Evolutionary conservation across 2,113 vertebrate species (phyloP), one percentile per base, ranked within the genome.

Genomic region (Phaetusa simplex): DNA sequence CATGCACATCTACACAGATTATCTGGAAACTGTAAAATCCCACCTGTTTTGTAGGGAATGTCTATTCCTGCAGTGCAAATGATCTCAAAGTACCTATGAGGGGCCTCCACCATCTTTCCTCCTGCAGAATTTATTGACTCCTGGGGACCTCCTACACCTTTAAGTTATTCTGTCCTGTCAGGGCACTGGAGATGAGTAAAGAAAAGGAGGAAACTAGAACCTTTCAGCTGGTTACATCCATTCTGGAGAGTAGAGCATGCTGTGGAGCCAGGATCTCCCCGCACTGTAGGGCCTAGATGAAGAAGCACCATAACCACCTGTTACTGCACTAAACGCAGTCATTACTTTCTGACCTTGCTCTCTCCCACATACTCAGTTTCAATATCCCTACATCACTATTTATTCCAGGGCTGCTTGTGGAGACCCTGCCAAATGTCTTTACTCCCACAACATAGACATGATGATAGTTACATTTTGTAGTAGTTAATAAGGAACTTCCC

Each of bases 301-400:
- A 45, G 67, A 4, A 27, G 22, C 30, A 49, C 61, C 5, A 0
- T 21, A 55, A 55, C n/a, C 9, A 38, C 30, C 22, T n/a, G 24
- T 5, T 13, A 0, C 10, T 8, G 50, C 42, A 8, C 7, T 22
- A 4, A 27, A 3, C 0, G 0, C 42, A 38, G 38, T 0, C 58
- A 6, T 0, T 30, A 56, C 43, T 18, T 5, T 29, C 77, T 62
- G 66, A 20, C 55, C 29, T 17, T 32, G 59, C 73, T 18, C 34
- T 17, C 67, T 42, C 72, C 56, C 53, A 18, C 47, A 1, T 1
- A 5, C 26, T 20, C 50, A 26, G 9, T 24, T 83, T 14, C 0
- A 2, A 21, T 21, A 6, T 15, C 43, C 40, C n/a, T 19, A 3
- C 10, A 17, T 5, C 56, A 5, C 52, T 16, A 3, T 0, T 5